Percentiles rank a stretch among this genome's conserved stretches.
Conservation (phyloP, 2,113 vertebrate genomes). For the Cisticola juncidis region DNA sequence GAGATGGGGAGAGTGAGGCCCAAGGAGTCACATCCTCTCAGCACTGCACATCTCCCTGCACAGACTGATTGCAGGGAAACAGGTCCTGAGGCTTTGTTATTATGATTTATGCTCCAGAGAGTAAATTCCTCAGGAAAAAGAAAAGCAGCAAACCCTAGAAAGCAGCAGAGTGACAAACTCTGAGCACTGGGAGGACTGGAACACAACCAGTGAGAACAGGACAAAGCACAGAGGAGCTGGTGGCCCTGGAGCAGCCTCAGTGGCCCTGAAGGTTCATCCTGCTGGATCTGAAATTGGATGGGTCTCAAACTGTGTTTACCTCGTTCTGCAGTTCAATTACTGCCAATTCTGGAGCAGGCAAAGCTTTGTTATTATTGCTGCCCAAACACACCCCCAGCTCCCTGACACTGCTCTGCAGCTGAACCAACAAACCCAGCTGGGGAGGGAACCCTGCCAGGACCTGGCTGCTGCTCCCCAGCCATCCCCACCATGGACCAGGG, state of each 20-base stretch:
- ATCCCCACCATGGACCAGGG: not conserved
- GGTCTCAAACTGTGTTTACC: not conserved
- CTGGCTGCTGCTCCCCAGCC: not conserved
- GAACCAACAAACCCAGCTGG: not conserved
- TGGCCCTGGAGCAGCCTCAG: not conserved
- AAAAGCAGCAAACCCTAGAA: not conserved
- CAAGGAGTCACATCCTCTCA: not conserved
- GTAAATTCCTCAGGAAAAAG: not conserved
- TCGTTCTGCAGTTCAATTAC: not conserved
- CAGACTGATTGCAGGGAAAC: not conserved
- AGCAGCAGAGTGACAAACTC: fast-evolving
- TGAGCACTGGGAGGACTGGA: not conserved
- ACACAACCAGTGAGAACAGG: not conserved
- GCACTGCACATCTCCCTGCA: not conserved
- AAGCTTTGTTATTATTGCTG: not conserved
- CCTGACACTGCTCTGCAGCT: not conserved
- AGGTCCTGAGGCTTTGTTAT: not conserved
- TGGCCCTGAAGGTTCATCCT: not conserved
- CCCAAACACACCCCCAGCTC: not conserved
- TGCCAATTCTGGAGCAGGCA: not conserved
- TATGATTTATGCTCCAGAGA: not conserved
- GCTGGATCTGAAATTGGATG: fast-evolving
- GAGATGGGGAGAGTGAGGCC: not conserved
- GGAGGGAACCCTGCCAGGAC: not conserved
- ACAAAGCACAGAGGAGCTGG: fast-evolving